Conservation (phyloP, 2,113 vertebrate genomes). For the Lichenostomus cassidix region DNA sequence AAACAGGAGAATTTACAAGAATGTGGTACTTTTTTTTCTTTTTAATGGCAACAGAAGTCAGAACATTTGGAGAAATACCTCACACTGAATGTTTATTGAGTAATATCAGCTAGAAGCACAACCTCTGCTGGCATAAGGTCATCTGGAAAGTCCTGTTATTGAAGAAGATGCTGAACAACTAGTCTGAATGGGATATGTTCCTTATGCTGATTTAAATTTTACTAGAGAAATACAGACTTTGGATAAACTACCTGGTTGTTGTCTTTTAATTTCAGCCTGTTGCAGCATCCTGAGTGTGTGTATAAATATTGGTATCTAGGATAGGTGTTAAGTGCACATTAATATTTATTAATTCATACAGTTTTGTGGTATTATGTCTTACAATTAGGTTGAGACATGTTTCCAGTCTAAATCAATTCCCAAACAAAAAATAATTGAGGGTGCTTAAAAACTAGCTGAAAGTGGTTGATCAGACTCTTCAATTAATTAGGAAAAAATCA, state of each 20-base stretch:
- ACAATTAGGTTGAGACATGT: neutral
- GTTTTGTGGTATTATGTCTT: constrained; percentile 1
- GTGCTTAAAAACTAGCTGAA: constrained; percentile 44
- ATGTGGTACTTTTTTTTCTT: neutral
- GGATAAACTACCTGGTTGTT: neutral
- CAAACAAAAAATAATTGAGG: constrained; percentile 49
- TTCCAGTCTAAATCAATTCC: constrained; percentile 22
- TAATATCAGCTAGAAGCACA: neutral
- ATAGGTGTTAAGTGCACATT: neutral
- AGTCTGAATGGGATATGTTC: neutral
- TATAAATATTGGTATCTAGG: constrained; percentile 26
- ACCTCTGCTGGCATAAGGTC: neutral
- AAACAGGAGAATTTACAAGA: constrained; percentile 12
- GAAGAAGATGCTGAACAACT: neutral
- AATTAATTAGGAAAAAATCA: constrained; percentile 55
- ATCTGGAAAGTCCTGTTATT: neutral
- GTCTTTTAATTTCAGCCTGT: neutral
- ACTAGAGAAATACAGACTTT: neutral
- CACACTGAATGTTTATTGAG: neutral
- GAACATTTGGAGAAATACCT: neutral
- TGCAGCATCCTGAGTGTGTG: neutral
- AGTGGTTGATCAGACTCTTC: constrained; percentile 51
- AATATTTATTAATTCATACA: constrained; percentile 11
- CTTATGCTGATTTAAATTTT: neutral
- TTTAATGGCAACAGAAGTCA: neutral